Evolutionary conservation across 2,888 invertebrate species (phyloP), one percentile per base, ranked within the genome.

Genomic region (Amphiduros pacificus): DNA sequence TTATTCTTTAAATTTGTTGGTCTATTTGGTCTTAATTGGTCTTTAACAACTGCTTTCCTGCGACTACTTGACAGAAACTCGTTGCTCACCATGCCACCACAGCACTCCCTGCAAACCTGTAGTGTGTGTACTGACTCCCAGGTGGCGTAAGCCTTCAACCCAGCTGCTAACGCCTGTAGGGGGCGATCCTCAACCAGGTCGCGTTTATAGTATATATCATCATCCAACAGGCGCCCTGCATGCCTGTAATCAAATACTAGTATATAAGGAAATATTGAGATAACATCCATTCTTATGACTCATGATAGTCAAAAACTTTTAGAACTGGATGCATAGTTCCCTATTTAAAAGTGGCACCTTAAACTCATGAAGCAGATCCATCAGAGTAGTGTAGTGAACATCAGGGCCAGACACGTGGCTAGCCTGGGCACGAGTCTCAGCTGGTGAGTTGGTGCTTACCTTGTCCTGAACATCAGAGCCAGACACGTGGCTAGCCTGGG

Each of bases 71-170:
- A 9, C 44, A 44, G 22, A 44, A 20, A 44, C n/a, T 9, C n/a
- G 4, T 28, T n/a, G 17, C 61, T 44, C 24, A 65, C 65, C 65
- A 65, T 65, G 24, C 65, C 65, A 11, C 65, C 65, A 4, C 58
- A 58, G 44, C 65, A 62, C 40, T 65, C 65, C 40, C 65, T 54
- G 53, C 65, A 65, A 14, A 50, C 49, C 54, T 65, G 65, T 28
- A 65, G 56, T 2, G 62, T 55, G 41, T 53, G 2, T 22, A 65
- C 62, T 17, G 36, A n/a, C 56, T 65, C 62, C 65, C 65, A 65
- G 27, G 65, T 65, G 36, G 50, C n/a, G 57, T 62, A 65, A 52
- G 65, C 65, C 50, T 65, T 65, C 32, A 62, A 49, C 0, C 65
- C 65, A 24, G 61, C 59, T 17, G 60, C 62, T 28, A 65, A 20